Evolutionary conservation across 2,113 vertebrate species (phyloP).

Genomic region (Antigone vipio): DNA sequence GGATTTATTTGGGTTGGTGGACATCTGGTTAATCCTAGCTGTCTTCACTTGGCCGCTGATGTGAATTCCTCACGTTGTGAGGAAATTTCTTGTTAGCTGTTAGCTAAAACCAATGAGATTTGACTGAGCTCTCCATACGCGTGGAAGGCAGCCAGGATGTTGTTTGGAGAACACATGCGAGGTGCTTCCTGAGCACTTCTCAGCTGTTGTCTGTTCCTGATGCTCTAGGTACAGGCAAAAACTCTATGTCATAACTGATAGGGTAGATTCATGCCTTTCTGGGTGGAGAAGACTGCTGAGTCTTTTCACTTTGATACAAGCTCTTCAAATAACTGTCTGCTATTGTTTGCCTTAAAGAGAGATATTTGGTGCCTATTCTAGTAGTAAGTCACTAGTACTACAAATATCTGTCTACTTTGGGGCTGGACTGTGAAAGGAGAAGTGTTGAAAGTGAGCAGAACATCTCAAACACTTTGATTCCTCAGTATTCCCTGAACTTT

Average conservation of each 20-base stretch:
- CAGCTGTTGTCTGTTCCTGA: neutral
- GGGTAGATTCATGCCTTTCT: neutral
- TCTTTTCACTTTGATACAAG: neutral
- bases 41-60: conserved; percentile 46
- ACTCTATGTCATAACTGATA: neutral
- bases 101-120: conserved; percentile 54
- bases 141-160: conserved; percentile 35
- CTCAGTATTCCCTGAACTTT: neutral
- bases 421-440: neutral
- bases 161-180: conserved; percentile 6
- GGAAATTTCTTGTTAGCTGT: conserved; percentile 56
- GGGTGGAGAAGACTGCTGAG: neutral
- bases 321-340: neutral
- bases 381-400: neutral
- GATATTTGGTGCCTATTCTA: neutral
- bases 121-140: neutral
- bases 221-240: neutral
- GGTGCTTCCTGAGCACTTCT: conserved; percentile 3
- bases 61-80: conserved; percentile 47
- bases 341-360: neutral
- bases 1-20: conserved; percentile 59
- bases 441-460: neutral
- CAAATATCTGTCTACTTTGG: neutral
- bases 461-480: neutral
- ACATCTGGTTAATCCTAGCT: conserved; percentile 63